Conservation (phyloP, 1,140 invertebrate species). For the Pollicipes pollicipes region DNA sequence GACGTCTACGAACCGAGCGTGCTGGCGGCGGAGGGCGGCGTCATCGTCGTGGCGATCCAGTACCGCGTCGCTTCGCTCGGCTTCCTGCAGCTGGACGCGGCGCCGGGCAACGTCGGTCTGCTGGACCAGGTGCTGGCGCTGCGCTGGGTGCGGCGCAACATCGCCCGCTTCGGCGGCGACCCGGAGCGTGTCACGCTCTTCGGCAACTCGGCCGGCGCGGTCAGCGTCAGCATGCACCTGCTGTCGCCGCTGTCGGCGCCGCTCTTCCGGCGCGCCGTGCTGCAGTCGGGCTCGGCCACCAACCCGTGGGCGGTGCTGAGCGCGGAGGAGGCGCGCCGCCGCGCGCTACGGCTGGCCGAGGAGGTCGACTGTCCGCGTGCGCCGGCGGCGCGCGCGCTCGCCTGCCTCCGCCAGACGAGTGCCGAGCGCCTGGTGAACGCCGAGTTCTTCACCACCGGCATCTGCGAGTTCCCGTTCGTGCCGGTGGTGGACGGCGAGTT, state of each 20-base stretch:
- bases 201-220: constrained; percentile 76
- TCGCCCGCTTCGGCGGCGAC: too few relatives aligned
- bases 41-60: constrained; percentile 71
- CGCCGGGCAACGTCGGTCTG: constrained; percentile 34
- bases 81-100: constrained; percentile 26
- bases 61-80: constrained; percentile 72
- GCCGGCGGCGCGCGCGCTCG: constrained; percentile 41
- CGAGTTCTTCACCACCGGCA: constrained; percentile 37
- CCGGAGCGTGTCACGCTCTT: constrained; percentile 94
- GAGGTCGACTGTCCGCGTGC: constrained; percentile 62
- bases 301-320: constrained; percentile 83
- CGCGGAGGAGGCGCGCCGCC: constrained; percentile 52
- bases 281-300: constrained; percentile 46
- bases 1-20: too few relatives aligned
- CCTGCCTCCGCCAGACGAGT: constrained; percentile 57
- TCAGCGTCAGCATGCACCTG: constrained; percentile 62
- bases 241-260: constrained; percentile 57
- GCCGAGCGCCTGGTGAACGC: constrained; percentile 52
- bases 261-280: constrained; percentile 56
- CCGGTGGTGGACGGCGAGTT: constrained; percentile 80
- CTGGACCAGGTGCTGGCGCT: constrained; percentile 81
- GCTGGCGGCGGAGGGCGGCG: constrained; percentile 59
- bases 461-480: too few relatives aligned
- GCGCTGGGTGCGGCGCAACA: constrained; percentile 79
- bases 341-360: constrained; percentile 62